Conservation (phyloP, 2,888 invertebrate species). For the Lepidochitona cinerea region DNA sequence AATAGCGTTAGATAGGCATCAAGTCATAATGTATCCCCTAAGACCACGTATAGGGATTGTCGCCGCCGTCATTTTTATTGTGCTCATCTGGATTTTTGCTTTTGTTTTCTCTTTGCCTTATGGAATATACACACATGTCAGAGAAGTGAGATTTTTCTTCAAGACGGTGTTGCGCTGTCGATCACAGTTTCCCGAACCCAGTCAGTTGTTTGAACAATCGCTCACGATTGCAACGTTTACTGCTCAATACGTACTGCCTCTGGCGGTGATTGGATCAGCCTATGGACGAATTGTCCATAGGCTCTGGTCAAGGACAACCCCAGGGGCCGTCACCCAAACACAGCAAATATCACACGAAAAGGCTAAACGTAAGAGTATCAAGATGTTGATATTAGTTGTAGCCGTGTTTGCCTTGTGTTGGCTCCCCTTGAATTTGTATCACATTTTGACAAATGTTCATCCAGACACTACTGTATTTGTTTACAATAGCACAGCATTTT, state of each 20-base stretch:
- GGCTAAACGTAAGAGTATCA: slow-evolving; percentile 71
- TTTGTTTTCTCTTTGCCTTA: slow-evolving; percentile 68
- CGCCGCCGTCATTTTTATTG: slow-evolving; percentile 64
- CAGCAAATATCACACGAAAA: slow-evolving; percentile 68
- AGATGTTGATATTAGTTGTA: slow-evolving; percentile 72
- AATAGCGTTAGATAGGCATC: slow-evolving; percentile 71
- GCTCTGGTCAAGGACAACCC: slow-evolving; percentile 63
- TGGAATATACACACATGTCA: slow-evolving; percentile 66
- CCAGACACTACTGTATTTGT: slow-evolving; percentile 53
- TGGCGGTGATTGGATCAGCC: slow-evolving; percentile 68
- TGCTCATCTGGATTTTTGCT: slow-evolving; percentile 67
- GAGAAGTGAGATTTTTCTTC: slow-evolving; percentile 35
- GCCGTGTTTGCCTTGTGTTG: slow-evolving; percentile 71
- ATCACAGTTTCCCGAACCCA: slow-evolving; percentile 63
- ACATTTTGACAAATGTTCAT: slow-evolving; percentile 69
- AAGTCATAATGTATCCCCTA: slow-evolving; percentile 71
- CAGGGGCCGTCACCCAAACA: slow-evolving; percentile 70
- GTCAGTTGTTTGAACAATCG: slow-evolving; percentile 61
- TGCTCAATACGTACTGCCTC: slow-evolving; percentile 71
- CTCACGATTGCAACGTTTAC: slow-evolving; percentile 69
- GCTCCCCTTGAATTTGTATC: slow-evolving; percentile 73
- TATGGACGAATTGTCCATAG: slow-evolving; percentile 67
- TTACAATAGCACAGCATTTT: slow-evolving; percentile 69
- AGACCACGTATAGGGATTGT: slow-evolving; percentile 67
- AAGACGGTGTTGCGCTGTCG: slow-evolving; percentile 59